Percentiles rank a stretch among this genome's conserved stretches.
These are phyloP conservation scores for Ypsolopha scabrella DNA, from an alignment of 2,888 invertebrate genomes.

Conservation along the genomic window DNA sequence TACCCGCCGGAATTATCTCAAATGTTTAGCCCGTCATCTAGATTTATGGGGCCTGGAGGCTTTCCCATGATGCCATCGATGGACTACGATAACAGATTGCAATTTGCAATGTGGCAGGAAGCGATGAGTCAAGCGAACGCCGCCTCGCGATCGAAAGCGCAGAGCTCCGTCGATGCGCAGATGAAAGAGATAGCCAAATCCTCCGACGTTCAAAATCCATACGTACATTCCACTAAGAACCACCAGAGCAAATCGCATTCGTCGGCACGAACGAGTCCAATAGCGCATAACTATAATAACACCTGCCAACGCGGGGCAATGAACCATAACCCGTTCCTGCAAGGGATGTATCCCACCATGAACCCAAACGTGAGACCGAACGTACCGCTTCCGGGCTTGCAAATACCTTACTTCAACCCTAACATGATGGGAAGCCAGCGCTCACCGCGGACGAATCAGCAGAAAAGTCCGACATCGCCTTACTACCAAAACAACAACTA, in stretches of 20 bases:
- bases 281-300: slow-evolving; percentile 50
- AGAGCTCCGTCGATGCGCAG: slow-evolving; percentile 29
- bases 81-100: slow-evolving; percentile 69
- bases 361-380: slow-evolving; percentile 40
- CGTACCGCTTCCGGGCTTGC: slow-evolving; percentile 45
- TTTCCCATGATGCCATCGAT: slow-evolving; percentile 51
- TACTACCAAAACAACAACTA: slow-evolving; percentile 60
- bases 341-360: slow-evolving; percentile 52
- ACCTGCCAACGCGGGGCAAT: slow-evolving; percentile 35
- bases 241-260: slow-evolving; percentile 49
- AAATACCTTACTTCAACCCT: slow-evolving; percentile 56
- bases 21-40: slow-evolving; percentile 51
- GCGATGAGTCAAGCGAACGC: slow-evolving; percentile 69
- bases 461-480: slow-evolving; percentile 55
- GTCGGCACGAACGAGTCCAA: slow-evolving; percentile 62
- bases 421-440: slow-evolving; percentile 45
- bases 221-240: slow-evolving; percentile 53
- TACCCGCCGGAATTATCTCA: slow-evolving; percentile 62
- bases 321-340: slow-evolving; percentile 41
- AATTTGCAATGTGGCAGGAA: slow-evolving; percentile 79
- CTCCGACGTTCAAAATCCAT: slow-evolving; percentile 51
- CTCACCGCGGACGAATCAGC: slow-evolving; percentile 38
- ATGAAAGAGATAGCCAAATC: slow-evolving; percentile 44
- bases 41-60: slow-evolving; percentile 52
- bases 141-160: slow-evolving; percentile 35